Conservation (phyloP, 2,797 vertebrate genomes). For the Pangasius larnaudii region DNA sequence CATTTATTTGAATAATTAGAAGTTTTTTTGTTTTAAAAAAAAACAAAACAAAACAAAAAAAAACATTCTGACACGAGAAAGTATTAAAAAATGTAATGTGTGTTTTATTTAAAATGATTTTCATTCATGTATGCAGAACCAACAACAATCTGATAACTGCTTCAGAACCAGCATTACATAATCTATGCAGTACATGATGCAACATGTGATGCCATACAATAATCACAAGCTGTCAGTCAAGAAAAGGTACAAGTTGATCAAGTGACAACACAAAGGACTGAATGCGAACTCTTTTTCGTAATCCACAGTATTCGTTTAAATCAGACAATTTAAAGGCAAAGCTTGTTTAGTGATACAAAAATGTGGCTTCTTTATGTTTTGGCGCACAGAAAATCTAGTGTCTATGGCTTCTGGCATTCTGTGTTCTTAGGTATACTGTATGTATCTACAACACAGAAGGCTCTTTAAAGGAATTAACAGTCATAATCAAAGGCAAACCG, state of each 20-base stretch:
- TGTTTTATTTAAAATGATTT: conserved; percentile 30
- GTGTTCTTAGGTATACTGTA: neutral
- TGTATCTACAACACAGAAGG: neutral
- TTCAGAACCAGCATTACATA: conserved; percentile 32
- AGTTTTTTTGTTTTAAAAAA: neutral
- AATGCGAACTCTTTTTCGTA: neutral
- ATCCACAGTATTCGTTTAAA: neutral
- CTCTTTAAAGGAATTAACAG: conserved; percentile 28
- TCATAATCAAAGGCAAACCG: conserved; percentile 5
- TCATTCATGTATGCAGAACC: conserved; percentile 30
- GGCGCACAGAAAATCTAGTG: neutral
- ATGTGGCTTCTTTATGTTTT: neutral
- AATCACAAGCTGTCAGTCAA: conserved; percentile 19
- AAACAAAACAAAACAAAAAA: neutral
- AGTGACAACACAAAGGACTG: neutral
- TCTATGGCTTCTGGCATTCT: neutral
- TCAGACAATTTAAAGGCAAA: conserved; percentile 8
- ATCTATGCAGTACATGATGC: neutral
- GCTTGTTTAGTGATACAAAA: neutral
- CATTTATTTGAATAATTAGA: conserved; percentile 23
- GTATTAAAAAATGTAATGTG: neutral
- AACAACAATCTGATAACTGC: conserved; percentile 26
- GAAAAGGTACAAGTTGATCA: conserved; percentile 29
- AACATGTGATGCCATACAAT: neutral
- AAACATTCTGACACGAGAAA: neutral